These are phyloP conservation scores for Lumbricus terrestris DNA, from an alignment of 2,888 invertebrate species.

Conservation along the genomic window DNA sequence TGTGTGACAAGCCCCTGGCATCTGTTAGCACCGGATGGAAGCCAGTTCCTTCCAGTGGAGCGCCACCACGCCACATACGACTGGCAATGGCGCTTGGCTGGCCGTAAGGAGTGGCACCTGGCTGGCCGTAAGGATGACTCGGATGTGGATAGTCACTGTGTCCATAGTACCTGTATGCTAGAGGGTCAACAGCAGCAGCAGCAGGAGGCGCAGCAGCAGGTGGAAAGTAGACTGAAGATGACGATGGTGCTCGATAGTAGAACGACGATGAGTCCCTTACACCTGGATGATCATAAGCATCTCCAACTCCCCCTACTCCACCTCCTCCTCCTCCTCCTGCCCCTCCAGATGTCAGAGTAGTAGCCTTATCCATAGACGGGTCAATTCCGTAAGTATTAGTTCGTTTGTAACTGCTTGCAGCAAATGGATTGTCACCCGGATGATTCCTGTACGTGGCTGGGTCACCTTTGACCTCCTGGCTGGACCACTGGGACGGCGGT, in stretches of 20 bases:
- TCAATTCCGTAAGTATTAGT: neutral
- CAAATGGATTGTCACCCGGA: neutral
- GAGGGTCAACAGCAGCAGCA: neutral
- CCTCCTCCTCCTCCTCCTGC: neutral
- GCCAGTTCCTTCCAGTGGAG: neutral
- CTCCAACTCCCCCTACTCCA: neutral
- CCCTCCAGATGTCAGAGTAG: neutral
- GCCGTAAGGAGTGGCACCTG: neutral
- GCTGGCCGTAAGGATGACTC: neutral
- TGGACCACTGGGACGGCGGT: neutral
- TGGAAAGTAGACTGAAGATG: neutral
- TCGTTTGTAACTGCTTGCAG: neutral
- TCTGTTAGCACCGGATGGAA: neutral
- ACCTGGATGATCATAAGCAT: neutral
- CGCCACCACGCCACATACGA: neutral
- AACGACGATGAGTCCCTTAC: neutral
- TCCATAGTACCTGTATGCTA: constrained; percentile 3
- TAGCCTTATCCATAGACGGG: neutral
- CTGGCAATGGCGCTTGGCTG: neutral
- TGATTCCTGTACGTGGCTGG: neutral
- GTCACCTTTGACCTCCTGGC: neutral
- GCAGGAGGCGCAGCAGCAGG: neutral
- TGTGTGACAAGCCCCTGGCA: neutral
- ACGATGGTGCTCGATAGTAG: neutral
- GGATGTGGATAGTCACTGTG: constrained; percentile 9